Conservation (phyloP, 2,888 invertebrate genomes). For the Athrips mouffetella region DNA sequence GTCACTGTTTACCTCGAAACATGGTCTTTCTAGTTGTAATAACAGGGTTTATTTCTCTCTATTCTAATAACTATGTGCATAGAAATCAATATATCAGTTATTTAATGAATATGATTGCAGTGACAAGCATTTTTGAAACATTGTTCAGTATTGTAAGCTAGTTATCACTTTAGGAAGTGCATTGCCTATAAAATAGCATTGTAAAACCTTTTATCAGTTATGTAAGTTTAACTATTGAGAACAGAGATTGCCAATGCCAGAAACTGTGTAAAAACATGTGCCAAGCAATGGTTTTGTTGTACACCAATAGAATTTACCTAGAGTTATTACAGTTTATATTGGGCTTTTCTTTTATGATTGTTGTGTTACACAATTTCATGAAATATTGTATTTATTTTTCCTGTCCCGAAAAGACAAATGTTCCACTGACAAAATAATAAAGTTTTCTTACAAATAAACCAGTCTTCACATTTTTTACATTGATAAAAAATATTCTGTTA, state of each 20-base stretch:
- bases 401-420: too few relatives aligned
- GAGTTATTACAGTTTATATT: too few relatives aligned
- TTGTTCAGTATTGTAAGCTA: conserved; percentile 1
- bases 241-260: conserved; percentile 40
- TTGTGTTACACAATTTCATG: too few relatives aligned
- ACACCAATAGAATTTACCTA: neutral
- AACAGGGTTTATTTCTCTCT: neutral
- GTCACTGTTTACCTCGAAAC: conserved; percentile 33
- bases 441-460: too few relatives aligned
- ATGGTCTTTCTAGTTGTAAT: conserved; percentile 7
- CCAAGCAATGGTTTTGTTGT: conserved; percentile 22
- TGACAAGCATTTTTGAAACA: conserved; percentile 21
- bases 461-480: too few relatives aligned
- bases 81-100: neutral
- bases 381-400: too few relatives aligned
- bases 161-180: conserved; percentile 25
- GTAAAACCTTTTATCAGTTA: conserved; percentile 65
- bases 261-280: conserved; percentile 22
- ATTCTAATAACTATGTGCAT: neutral
- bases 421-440: too few relatives aligned
- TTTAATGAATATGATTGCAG: conserved; percentile 17
- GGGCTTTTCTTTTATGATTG: too few relatives aligned
- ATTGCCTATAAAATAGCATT: conserved; percentile 56
- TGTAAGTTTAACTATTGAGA: conserved; percentile 53
- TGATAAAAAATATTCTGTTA: too few relatives aligned